Evolutionary conservation across 1,140 invertebrate genomes (phyloP).

Genomic region (Dryas iulia): DNA sequence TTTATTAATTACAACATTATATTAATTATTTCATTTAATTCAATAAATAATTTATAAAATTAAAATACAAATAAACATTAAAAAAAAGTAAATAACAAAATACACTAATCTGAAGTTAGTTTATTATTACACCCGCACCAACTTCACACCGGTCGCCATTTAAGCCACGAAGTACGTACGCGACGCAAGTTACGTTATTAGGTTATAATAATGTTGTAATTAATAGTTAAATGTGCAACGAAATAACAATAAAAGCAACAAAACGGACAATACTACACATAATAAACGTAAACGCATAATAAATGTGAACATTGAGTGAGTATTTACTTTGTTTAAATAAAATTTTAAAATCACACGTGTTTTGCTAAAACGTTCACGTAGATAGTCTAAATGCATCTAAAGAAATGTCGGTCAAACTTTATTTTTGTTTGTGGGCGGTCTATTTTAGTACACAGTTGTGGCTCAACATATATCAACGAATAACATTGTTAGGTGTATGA

Average conservation of each 20-base stretch:
- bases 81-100: constrained; percentile 33
- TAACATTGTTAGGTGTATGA: background rate
- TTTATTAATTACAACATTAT: background rate
- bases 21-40: constrained; percentile 34
- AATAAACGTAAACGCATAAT: constrained; percentile 36
- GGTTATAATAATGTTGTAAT: constrained; percentile 69
- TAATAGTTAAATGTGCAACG: constrained; percentile 47
- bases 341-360: constrained; percentile 46
- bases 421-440: constrained; percentile 43
- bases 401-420: constrained; percentile 43
- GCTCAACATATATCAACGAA: background rate
- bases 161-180: constrained; percentile 55
- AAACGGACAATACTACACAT: constrained; percentile 18
- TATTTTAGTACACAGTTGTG: constrained; percentile 38
- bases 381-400: background rate
- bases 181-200: constrained; percentile 46
- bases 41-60: too few species aligned
- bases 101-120: constrained; percentile 52
- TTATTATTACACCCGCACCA: constrained; percentile 44
- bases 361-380: constrained; percentile 8
- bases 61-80: too few species aligned
- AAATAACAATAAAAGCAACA: constrained; percentile 32
- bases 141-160: constrained; percentile 71
- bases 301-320: constrained; percentile 56
- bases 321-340: constrained; percentile 33